Evolutionary conservation across 2,113 vertebrate genomes (phyloP).

Genomic region (Prunella himalayana): DNA sequence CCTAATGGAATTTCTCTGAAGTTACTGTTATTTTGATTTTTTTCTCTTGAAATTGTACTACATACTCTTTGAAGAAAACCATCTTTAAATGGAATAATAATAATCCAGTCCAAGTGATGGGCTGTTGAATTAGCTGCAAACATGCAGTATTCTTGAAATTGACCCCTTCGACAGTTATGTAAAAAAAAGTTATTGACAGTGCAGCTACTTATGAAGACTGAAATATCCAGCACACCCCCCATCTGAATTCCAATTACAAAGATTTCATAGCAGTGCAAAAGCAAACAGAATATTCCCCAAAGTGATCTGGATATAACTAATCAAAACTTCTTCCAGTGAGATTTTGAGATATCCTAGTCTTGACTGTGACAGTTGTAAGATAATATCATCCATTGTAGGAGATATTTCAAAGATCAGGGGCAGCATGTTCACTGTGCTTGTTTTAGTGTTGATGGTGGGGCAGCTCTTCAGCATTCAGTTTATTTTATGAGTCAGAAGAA

Average conservation of each 20-base stretch:
- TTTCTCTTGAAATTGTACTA: neutral
- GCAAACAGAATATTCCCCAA: neutral
- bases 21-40: neutral
- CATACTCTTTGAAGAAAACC: neutral
- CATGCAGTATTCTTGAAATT: neutral
- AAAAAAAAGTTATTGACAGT: neutral
- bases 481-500: neutral
- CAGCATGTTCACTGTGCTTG: neutral
- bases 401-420: neutral
- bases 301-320: neutral
- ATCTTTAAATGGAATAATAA: neutral
- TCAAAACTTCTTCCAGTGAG: neutral
- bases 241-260: neutral
- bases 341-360: neutral
- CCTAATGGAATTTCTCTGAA: neutral
- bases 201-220: neutral
- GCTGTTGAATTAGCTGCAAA: neutral
- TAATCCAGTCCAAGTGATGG: neutral
- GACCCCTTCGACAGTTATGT: neutral
- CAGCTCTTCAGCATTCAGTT: neutral
- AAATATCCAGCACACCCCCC: neutral
- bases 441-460: neutral
- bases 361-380: neutral
- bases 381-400: neutral
- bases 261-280: neutral